These are phyloP conservation scores for Sitobion miscanthi DNA, from an alignment of 1,140 invertebrate genomes.

Conservation along the genomic window DNA sequence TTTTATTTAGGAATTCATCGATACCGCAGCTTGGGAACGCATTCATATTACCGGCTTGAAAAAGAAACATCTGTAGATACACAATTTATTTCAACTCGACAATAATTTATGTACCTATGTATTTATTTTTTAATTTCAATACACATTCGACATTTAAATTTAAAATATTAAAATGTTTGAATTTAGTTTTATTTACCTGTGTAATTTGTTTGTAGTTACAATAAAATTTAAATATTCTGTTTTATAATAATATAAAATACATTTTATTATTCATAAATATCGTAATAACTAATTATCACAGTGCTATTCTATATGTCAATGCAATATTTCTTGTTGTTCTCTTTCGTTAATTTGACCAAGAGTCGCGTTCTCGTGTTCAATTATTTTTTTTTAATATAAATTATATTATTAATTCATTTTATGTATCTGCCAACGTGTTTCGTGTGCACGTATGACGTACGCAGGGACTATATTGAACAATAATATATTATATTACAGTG, in stretches of 20 bases:
- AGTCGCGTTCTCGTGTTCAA: neutral
- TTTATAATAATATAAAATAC: no score
- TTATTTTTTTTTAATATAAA: neutral
- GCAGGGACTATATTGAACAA: neutral
- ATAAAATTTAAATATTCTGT: neutral
- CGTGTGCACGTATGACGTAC: no score
- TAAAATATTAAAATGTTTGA: neutral
- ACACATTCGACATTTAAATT: neutral
- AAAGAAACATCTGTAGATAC: neutral
- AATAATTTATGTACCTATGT: neutral
- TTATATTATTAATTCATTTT: neutral
- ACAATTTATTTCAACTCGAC: no score
- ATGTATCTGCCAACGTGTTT: neutral
- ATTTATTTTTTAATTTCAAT: neutral
- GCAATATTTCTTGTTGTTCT: neutral
- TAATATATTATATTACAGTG: neutral
- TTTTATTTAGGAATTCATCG: no score
- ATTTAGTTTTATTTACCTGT: neutral
- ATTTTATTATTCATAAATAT: neutral
- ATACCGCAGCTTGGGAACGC: neutral
- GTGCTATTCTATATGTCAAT: neutral
- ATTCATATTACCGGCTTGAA: neutral
- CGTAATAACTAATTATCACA: neutral
- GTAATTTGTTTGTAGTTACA: neutral
- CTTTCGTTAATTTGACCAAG: neutral